These are phyloP conservation scores for Zenarchopterus dispar DNA, from an alignment of 2,797 vertebrate species.

Conservation along the genomic window DNA sequence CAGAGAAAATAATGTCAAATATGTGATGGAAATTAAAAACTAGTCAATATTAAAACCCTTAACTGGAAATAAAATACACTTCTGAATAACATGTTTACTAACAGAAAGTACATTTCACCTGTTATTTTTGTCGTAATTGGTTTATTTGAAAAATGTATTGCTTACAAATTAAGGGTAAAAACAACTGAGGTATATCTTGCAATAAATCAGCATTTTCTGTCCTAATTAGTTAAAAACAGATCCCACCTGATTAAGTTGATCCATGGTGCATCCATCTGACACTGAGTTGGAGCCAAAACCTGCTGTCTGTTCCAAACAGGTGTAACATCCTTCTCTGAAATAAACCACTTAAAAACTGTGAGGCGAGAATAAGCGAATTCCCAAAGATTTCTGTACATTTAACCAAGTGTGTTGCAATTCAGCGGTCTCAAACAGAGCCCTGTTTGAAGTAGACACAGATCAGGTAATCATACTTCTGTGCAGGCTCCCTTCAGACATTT, in stretches of 20 bases:
- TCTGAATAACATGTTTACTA: too few species aligned
- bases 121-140: too few species aligned
- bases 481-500: too few species aligned
- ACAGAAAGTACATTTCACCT: too few species aligned
- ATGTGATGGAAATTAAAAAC: too few species aligned
- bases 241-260: background rate
- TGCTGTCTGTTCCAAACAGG: background rate
- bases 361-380: background rate
- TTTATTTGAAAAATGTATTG: too few species aligned
- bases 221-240: background rate
- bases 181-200: background rate
- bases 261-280: background rate
- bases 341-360: constrained; percentile 18
- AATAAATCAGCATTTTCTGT: background rate
- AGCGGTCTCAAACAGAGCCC: too few species aligned
- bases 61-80: too few species aligned
- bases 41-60: too few species aligned
- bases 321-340: constrained; percentile 9
- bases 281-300: constrained; percentile 6
- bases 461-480: too few species aligned
- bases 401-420: constrained; percentile 3
- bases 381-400: constrained; percentile 5
- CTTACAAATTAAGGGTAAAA: background rate
- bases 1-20: too few species aligned
- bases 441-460: too few species aligned